Evolutionary conservation across 1,140 invertebrate genomes (phyloP).

Genomic region (Lucilia sericata): DNA sequence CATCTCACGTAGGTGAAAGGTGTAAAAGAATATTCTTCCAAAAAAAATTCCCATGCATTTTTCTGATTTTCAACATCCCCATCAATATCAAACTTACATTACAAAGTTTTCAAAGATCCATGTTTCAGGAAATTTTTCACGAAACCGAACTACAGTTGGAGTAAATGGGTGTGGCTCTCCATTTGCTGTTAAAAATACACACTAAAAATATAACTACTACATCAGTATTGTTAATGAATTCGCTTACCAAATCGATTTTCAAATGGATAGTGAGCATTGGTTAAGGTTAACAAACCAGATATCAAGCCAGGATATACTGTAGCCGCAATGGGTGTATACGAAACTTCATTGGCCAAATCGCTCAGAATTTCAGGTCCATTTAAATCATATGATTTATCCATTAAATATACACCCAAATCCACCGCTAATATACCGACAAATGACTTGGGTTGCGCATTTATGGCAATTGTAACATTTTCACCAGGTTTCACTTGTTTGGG

Average conservation of each 20-base stretch:
- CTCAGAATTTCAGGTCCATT: neutral
- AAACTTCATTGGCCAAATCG: neutral
- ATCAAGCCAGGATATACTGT: neutral
- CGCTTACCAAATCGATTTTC: conserved; percentile 56
- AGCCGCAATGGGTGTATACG: neutral
- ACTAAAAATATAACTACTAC: neutral
- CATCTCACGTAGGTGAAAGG: no score
- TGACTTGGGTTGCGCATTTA: conserved; percentile 8
- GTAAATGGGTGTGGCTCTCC: no score
- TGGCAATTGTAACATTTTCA: neutral
- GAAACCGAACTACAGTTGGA: no score
- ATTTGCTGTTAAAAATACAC: conserved; percentile 53
- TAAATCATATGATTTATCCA: neutral
- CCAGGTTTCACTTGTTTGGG: conserved; percentile 9
- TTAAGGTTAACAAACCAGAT: neutral
- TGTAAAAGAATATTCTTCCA: no score
- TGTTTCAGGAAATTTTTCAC: conserved; percentile 49
- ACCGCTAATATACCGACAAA: conserved; percentile 21
- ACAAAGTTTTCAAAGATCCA: conserved; percentile 47
- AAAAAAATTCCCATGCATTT: no score
- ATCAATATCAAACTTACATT: no score
- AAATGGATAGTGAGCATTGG: conserved; percentile 7
- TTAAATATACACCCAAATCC: conserved; percentile 24
- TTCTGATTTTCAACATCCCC: no score
- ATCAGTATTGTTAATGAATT: no score